These are phyloP conservation scores for Thunnus maccoyii DNA, from an alignment of 2,113 vertebrate species.

Conservation along the genomic window DNA sequence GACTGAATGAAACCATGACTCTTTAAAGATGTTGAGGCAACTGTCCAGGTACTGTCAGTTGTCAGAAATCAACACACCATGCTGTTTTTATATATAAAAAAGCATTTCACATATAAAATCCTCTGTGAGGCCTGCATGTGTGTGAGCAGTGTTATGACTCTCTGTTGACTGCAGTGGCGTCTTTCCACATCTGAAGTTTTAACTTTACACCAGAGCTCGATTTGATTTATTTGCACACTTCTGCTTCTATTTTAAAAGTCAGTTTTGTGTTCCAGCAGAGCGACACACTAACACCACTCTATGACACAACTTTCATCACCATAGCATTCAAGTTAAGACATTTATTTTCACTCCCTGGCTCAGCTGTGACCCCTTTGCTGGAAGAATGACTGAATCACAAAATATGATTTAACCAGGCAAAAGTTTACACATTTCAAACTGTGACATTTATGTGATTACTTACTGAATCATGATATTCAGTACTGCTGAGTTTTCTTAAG, in stretches of 20 bases:
- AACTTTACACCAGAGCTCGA: constrained; percentile 41
- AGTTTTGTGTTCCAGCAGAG: constrained; percentile 42
- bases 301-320: constrained; percentile 39
- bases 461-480: constrained; percentile 2
- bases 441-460: constrained; percentile 11
- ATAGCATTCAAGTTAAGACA: constrained; percentile 18
- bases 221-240: constrained; percentile 42
- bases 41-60: constrained; percentile 2
- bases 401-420: constrained; percentile 30
- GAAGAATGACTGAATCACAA: constrained; percentile 19
- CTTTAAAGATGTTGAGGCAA: background rate
- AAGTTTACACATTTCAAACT: background rate
- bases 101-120: constrained; percentile 23
- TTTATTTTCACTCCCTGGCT: constrained; percentile 31
- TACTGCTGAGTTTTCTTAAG: constrained; percentile 8
- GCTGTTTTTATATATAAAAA: constrained; percentile 3
- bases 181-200: constrained; percentile 32
- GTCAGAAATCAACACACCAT: constrained; percentile 15
- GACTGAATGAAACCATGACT: background rate
- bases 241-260: constrained; percentile 50
- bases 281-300: background rate
- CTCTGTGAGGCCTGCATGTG: constrained; percentile 26
- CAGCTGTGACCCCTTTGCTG: background rate
- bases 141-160: constrained; percentile 49
- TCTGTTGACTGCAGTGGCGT: constrained; percentile 26